Base-by-base conservation (phyloP, 2,113 vertebrate genomes). In the Poeciliopsis occidentalis region DNA sequence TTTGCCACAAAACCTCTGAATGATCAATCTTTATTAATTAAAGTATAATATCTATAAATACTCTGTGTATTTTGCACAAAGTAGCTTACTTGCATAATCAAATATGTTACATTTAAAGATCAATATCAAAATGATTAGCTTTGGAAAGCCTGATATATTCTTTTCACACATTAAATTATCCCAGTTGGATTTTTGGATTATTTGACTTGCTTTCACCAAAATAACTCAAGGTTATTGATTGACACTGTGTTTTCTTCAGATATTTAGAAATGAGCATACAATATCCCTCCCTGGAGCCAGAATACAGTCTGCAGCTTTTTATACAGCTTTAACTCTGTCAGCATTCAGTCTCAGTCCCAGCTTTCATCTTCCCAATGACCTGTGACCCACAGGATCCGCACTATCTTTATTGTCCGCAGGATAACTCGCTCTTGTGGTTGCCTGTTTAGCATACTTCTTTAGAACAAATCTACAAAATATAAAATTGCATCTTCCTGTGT, bases 341-440 rank as follows among this genome's bases (percentile, higher is more conserved):
- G 73, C 3, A 19, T 69, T 85, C 54, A 41, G 27, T 89, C 54
- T 73, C 63, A 79, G 73, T 87, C 67, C 73, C 65, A 27, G 26
- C 37, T n/a, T 63, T 72, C 66, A 76, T 83, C 79, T 76, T 69
- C 60, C 61, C 13, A 27, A 70, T 78, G 82, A 89, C 63, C 84
- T 87, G 30, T 89, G 85, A 88, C 75, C 80, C 87, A 73, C 30
- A 71, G 83, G 87, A 83, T 83, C 78, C 78, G 83, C 70, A 60
- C 41, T 73, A 79, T 84, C 80, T 79, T 81, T 75, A 76, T 85
- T 87, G 77, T 86, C 64, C 64, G 39, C 1, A 69, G 71, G 72
- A 47, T 83, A 64, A 63, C 26, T 76, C 67, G 83, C 87, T 83
- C 84, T 87, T 89, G 80, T 76, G 76, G 77, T 87, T 69, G 69